Conservation (phyloP, 2,113 vertebrate genomes). For the Myotis brandtii region DNA sequence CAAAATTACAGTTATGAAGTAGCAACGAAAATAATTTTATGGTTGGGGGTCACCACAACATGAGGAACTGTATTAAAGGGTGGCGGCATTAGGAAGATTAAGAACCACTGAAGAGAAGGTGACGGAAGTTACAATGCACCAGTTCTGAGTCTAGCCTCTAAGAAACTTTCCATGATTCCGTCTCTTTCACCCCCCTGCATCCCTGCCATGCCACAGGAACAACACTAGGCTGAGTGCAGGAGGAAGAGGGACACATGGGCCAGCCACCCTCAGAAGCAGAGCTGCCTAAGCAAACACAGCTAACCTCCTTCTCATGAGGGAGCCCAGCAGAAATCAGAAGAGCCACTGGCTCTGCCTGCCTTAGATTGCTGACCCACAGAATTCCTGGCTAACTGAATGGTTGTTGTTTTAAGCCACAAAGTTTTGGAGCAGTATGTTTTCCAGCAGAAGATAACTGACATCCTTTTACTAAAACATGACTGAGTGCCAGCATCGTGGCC, state of each 20-base stretch:
- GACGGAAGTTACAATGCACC: neutral
- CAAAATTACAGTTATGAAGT: no score
- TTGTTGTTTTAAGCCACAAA: slow-evolving; percentile 12
- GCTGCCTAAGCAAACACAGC: neutral
- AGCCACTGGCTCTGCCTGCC: neutral
- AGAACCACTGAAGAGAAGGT: neutral
- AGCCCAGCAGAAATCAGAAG: neutral
- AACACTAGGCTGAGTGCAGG: neutral
- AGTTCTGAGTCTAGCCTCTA: neutral
- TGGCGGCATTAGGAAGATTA: no score
- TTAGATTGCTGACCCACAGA: neutral
- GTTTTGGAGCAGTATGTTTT: neutral
- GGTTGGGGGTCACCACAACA: no score
- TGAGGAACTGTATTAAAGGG: no score
- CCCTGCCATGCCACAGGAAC: neutral
- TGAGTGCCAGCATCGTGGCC: neutral
- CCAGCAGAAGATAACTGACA: slow-evolving; percentile 2
- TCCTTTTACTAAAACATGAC: neutral
- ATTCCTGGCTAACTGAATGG: neutral
- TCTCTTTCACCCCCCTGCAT: neutral
- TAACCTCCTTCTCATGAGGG: neutral
- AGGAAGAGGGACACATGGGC: neutral
- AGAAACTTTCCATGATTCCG: neutral
- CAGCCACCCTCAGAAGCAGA: neutral
- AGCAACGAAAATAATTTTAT: no score